Evolutionary conservation across 2,113 vertebrate genomes (phyloP), one percentile per base, ranked within the genome.

Genomic region (Trematomus loennbergii): DNA sequence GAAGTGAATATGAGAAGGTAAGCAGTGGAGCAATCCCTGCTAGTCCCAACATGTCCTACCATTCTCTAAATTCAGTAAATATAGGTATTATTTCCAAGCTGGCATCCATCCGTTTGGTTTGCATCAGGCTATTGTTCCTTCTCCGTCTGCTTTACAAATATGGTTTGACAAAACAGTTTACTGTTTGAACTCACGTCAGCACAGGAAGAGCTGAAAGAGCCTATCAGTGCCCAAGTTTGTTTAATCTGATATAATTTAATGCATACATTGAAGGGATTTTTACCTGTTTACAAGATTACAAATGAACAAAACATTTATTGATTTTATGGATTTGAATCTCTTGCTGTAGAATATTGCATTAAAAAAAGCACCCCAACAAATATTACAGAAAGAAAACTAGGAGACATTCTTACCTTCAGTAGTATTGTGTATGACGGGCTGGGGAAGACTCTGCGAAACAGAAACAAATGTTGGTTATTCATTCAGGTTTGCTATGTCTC

Each of bases 381-480:
- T 5, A 29, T 43, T 71, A 65, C 5, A 60, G 17, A 20, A 70
- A 65, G 18, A 48, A 79, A 70, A 59, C 10, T 25, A 57, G 16
- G 3, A 20, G 20, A 53, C 45, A 18, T 65, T 75, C 90, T 92
- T 93, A 95, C 95, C 94, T 94, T 90, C 88, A 65, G 83, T 84
- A 52, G 94, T 94, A 29, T 69, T 88, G 91, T 92, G 94, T 60
- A 78, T 72, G 48, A 29, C 75, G 50, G 70, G 49, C 71, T 85
- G 74, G 20, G 88, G 84, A 50, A 87, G 83, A 89, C 82, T 93
- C 94, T 95, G 93, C 12, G 91, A 93, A 81, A 90, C 15, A 92
- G 54, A 53, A 25, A 29, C 57, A 66, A 46, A 55, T 11, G 58
- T 29, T 48, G 1, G 52, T 70, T 61, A 53, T 18, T 60, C 5